phyloP scores from a whole-genome alignment of 2,797 vertebrate genomes.

The Pelobates cultripes region DNA sequence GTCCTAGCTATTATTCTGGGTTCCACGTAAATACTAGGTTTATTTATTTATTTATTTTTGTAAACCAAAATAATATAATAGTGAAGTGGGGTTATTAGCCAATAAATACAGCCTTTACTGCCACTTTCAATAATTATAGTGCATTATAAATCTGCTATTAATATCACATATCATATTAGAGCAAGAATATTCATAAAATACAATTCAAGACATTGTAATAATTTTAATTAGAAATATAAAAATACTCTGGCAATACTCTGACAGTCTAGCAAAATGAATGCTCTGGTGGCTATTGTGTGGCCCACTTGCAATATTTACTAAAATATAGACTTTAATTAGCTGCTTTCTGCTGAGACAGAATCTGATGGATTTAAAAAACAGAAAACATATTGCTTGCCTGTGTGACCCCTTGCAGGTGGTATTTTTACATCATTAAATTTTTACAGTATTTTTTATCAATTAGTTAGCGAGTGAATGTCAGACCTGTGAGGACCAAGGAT shows the following conservation, averaged over 20 bases:
- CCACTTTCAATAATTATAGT: too few species aligned
- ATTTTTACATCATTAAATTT: not conserved
- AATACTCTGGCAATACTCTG: not conserved
- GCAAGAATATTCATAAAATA: too few species aligned
- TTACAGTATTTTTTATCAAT: slow-evolving; percentile 9
- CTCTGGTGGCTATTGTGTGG: not conserved
- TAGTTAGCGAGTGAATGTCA: slow-evolving; percentile 3
- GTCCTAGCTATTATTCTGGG: too few species aligned
- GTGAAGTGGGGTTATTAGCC: too few species aligned
- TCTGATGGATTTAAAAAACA: not conserved
- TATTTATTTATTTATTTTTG: too few species aligned
- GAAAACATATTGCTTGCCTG: not conserved
- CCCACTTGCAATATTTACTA: not conserved
- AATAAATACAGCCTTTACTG: too few species aligned
- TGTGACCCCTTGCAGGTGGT: slow-evolving; percentile 31
- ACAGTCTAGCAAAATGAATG: not conserved
- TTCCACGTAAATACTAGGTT: too few species aligned
- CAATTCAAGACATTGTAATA: not conserved
- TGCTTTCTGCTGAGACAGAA: slow-evolving; percentile 7
- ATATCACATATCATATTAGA: too few species aligned
- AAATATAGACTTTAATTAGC: slow-evolving; percentile 23
- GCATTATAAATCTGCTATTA: too few species aligned
- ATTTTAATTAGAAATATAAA: not conserved
- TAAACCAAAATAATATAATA: too few species aligned
- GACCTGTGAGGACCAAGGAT: slow-evolving; percentile 20